Percentiles rank a stretch among this genome's conserved stretches.
Evolutionary conservation across 2,888 invertebrate genomes (phyloP).

Genomic region (Eurois occulta): DNA sequence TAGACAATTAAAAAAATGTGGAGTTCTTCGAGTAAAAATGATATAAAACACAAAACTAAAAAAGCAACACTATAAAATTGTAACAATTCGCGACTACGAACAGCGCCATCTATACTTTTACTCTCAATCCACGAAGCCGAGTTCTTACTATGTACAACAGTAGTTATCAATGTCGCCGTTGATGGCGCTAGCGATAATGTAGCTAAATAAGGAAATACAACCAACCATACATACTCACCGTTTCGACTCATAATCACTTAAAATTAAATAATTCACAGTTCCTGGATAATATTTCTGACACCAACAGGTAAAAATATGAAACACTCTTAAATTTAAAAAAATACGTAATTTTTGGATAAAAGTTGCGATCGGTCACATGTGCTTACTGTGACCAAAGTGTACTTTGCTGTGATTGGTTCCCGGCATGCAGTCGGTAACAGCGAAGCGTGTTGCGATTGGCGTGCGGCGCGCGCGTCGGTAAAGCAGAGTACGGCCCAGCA

Average conservation of each 20-base stretch:
- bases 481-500: conserved; percentile 75
- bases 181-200: conserved; percentile 70
- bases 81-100: neutral
- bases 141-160: neutral
- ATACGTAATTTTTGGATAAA: conserved; percentile 58
- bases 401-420: conserved; percentile 78
- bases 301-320: conserved; percentile 54
- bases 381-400: conserved; percentile 78
- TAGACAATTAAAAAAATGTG: neutral
- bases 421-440: conserved; percentile 70
- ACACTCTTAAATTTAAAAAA: conserved; percentile 56
- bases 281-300: conserved; percentile 32
- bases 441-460: conserved; percentile 75
- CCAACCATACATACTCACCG: conserved; percentile 77
- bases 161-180: conserved; percentile 46
- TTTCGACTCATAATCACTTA: conserved; percentile 79
- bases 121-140: neutral
- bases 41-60: neutral
- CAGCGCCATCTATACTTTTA: conserved; percentile 74
- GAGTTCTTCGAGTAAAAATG: neutral
- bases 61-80: neutral
- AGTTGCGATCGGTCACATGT: conserved; percentile 84
- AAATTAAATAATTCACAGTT: conserved; percentile 51
- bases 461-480: conserved; percentile 69
- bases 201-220: conserved; percentile 60